Evolutionary conservation across 2,888 invertebrate genomes (phyloP).

Genomic region (Brassicogethes aeneus): DNA sequence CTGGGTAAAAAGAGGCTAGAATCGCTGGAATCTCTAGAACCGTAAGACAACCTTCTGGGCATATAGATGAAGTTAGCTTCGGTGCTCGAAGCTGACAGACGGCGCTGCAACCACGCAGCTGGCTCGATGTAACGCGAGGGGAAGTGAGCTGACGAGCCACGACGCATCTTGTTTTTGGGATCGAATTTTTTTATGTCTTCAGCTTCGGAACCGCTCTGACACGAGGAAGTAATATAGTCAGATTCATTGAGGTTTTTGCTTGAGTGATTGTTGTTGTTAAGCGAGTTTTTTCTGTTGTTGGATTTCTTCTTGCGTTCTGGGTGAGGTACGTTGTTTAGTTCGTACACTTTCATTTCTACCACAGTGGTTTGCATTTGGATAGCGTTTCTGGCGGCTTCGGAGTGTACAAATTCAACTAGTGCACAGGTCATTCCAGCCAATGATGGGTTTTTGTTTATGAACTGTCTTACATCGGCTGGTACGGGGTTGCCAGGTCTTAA

Average conservation of each 20-base stretch:
- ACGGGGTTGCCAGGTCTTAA: slow-evolving; percentile 82
- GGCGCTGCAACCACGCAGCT: slow-evolving; percentile 55
- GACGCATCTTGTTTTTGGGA: slow-evolving; percentile 36
- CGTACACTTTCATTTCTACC: slow-evolving; percentile 61
- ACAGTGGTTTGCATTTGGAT: slow-evolving; percentile 56
- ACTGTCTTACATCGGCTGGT: slow-evolving; percentile 84
- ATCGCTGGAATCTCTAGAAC: slow-evolving; percentile 53
- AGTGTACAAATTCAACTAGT: slow-evolving; percentile 82
- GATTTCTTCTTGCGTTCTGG: slow-evolving; percentile 65
- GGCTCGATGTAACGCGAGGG: slow-evolving; percentile 47
- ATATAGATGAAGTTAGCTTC: slow-evolving; percentile 52
- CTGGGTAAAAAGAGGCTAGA: slow-evolving; percentile 54
- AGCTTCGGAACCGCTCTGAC: slow-evolving; percentile 46
- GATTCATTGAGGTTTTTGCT: slow-evolving; percentile 39
- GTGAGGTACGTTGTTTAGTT: slow-evolving; percentile 62
- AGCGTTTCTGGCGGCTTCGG: slow-evolving; percentile 77
- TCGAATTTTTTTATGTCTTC: slow-evolving; percentile 41
- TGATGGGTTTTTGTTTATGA: slow-evolving; percentile 84
- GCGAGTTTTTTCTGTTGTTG: slow-evolving; percentile 51
- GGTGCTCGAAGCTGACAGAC: slow-evolving; percentile 54
- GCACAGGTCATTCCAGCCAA: slow-evolving; percentile 81
- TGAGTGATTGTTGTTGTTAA: slow-evolving; percentile 50
- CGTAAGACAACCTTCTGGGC: slow-evolving; percentile 49
- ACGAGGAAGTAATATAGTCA: slow-evolving; percentile 42
- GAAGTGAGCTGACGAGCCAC: slow-evolving; percentile 42